These are phyloP conservation scores for Parnassius orleans DNA, from an alignment of 2,888 invertebrate species.

Conservation along the genomic window DNA sequence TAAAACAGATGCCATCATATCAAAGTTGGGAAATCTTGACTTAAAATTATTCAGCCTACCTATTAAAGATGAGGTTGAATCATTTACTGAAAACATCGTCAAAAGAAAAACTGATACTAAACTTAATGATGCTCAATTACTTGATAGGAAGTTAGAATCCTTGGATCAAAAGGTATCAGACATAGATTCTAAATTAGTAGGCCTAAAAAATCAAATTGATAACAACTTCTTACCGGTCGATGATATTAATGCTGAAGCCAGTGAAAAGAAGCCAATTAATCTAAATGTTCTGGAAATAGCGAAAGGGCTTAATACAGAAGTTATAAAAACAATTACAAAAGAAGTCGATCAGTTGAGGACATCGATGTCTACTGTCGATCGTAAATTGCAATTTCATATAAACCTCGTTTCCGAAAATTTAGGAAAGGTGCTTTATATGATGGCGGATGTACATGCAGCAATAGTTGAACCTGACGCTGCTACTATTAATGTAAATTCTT, in stretches of 20 bases:
- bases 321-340: constrained; percentile 89
- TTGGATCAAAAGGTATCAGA: constrained; percentile 92
- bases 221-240: constrained; percentile 90
- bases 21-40: constrained; percentile 87
- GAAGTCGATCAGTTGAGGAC: constrained; percentile 89
- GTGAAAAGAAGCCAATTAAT: constrained; percentile 92
- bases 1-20: constrained; percentile 91
- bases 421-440: constrained; percentile 88
- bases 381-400: constrained; percentile 92
- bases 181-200: constrained; percentile 89
- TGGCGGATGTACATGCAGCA: constrained; percentile 91
- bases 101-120: constrained; percentile 40
- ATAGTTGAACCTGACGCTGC: constrained; percentile 87
- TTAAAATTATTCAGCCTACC: constrained; percentile 85
- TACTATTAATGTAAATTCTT: constrained; percentile 72
- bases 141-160: constrained; percentile 85
- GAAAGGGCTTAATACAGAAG: constrained; percentile 90
- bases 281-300: constrained; percentile 91
- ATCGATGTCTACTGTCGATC: constrained; percentile 88
- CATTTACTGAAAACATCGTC: constrained; percentile 53
- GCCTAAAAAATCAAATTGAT: constrained; percentile 90
- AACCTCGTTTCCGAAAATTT: constrained; percentile 91
- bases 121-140: constrained; percentile 66
- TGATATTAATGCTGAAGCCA: constrained; percentile 92
- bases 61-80: constrained; percentile 58